These are phyloP conservation scores for Pocillopora verrucosa DNA, from an alignment of 64 coral and sea anemone species.

Conservation along the genomic window DNA sequence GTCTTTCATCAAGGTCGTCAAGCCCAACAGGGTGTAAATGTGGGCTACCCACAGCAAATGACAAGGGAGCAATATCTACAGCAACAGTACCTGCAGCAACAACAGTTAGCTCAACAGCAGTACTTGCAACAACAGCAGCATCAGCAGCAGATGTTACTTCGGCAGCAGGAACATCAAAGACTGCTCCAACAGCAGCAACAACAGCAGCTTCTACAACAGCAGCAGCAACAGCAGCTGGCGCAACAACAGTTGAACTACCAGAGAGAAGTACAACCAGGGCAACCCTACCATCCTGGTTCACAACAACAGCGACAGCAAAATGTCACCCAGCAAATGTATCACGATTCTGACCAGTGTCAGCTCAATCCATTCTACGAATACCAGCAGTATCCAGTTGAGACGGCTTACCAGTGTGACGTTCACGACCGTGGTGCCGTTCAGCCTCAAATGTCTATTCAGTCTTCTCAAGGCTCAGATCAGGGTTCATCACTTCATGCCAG, in stretches of 20 bases:
- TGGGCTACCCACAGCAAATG: constrained; percentile 15
- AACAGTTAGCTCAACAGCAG: constrained; percentile 22
- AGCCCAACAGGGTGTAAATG: neutral
- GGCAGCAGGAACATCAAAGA: constrained; percentile 21
- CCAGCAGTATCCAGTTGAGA: neutral
- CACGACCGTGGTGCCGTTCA: neutral
- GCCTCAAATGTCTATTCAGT: neutral
- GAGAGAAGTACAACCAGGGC: neutral
- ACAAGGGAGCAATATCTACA: constrained; percentile 28
- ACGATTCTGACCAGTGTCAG: constrained; percentile 11
- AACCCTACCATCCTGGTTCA: neutral
- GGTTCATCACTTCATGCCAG: neutral
- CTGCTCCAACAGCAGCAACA: constrained; percentile 46
- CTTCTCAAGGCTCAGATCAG: neutral
- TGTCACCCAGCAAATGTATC: neutral
- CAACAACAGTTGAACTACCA: constrained; percentile 26
- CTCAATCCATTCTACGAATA: constrained; percentile 49
- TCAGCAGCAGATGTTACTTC: constrained; percentile 13
- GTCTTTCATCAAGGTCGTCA: neutral
- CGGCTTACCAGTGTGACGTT: neutral
- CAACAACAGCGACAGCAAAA: constrained; percentile 11
- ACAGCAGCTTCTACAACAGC: constrained; percentile 8
- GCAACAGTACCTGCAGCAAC: constrained; percentile 28
- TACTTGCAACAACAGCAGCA: constrained; percentile 33
- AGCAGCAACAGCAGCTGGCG: constrained; percentile 8